Evolutionary conservation across 2,113 vertebrate species (phyloP).

Genomic region (Xiphorhynchus elegans): DNA sequence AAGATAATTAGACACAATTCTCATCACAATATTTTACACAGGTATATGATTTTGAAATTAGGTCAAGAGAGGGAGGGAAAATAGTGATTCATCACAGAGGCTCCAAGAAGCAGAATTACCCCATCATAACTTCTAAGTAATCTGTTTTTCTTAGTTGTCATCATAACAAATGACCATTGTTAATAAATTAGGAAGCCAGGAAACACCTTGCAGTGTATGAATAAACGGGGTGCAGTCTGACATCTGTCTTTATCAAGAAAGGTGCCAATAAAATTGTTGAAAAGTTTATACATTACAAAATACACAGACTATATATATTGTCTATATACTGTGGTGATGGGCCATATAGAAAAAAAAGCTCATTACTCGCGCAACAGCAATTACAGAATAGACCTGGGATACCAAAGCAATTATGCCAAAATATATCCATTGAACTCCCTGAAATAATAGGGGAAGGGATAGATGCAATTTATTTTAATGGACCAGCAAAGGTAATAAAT

Average conservation of each 20-base stretch:
- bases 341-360: not conserved
- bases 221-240: conserved; percentile 60
- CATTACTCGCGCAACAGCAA: not conserved
- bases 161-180: conserved; percentile 61
- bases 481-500: conserved; percentile 25
- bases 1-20: conserved; percentile 75
- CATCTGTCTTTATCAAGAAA: conserved; percentile 64
- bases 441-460: conserved; percentile 60
- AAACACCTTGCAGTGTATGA: conserved; percentile 54
- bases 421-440: conserved; percentile 4
- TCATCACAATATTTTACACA: conserved; percentile 74
- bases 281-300: not conserved
- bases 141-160: conserved; percentile 74
- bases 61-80: conserved; percentile 75
- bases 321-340: not conserved
- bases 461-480: conserved; percentile 64
- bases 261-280: not conserved
- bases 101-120: conserved; percentile 70
- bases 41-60: conserved; percentile 78
- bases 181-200: conserved; percentile 72
- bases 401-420: not conserved
- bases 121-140: conserved; percentile 75
- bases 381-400: conserved; percentile 28
- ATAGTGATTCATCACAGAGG: conserved; percentile 71
- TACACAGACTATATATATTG: not conserved